phyloP scores from a whole-genome alignment of 1,140 invertebrate species.

The Drosophila nannoptera region DNA sequence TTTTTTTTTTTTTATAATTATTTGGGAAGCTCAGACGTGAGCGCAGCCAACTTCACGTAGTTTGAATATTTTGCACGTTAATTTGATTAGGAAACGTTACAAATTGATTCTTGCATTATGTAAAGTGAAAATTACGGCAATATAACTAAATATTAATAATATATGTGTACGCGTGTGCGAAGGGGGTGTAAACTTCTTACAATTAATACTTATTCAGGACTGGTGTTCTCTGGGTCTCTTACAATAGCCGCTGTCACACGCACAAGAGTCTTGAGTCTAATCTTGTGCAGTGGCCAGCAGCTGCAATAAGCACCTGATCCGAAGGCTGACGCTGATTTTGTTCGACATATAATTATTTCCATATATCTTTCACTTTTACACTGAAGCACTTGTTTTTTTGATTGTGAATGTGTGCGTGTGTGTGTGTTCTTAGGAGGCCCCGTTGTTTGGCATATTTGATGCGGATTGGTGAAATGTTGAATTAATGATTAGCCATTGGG shows the following conservation, averaged over 20 bases:
- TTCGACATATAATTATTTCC: not conserved
- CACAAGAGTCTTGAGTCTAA: slow-evolving; percentile 94
- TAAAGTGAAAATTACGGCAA: no score
- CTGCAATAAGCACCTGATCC: slow-evolving; percentile 87
- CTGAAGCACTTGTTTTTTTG: not conserved
- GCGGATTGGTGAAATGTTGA: slow-evolving; percentile 38
- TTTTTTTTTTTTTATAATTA: no score
- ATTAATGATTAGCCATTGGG: slow-evolving; percentile 55
- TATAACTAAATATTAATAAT: no score
- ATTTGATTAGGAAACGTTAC: slow-evolving; percentile 30
- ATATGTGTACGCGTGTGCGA: no score
- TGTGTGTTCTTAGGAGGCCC: not conserved
- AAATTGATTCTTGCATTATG: not conserved
- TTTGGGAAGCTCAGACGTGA: no score
- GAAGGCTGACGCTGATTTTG: not conserved
- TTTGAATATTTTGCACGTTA: slow-evolving; percentile 5
- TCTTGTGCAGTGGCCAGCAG: slow-evolving; percentile 98
- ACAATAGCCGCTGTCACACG: slow-evolving; percentile 98
- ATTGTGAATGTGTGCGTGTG: no score
- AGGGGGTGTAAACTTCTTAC: no score
- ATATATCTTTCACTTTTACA: slow-evolving; percentile 1
- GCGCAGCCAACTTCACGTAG: slow-evolving; percentile 18
- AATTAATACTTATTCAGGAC: not conserved
- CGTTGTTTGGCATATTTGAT: slow-evolving; percentile 17
- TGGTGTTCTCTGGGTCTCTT: slow-evolving; percentile 82